phyloP scores from a whole-genome alignment of 1,140 invertebrate genomes.

The Ylistrum balloti region DNA sequence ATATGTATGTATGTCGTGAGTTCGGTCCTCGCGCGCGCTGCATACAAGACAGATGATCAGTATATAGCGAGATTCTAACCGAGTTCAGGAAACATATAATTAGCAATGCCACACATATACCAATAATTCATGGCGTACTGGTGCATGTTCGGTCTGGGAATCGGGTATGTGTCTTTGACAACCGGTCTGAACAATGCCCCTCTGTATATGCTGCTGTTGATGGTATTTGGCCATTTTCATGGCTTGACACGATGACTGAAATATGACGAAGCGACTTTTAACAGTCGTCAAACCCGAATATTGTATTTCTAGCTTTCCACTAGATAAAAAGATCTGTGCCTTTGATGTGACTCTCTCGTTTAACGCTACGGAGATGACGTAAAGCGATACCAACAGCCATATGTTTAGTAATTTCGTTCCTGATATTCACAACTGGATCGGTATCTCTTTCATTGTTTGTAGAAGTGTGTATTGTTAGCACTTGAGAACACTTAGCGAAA shows the following conservation, averaged over 20 bases:
- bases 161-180: neutral
- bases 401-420: slow-evolving; percentile 25
- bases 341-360: neutral
- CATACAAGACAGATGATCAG: neutral
- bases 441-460: no score
- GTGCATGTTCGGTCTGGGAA: neutral
- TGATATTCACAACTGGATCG: neutral
- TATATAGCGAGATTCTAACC: neutral
- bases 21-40: slow-evolving; percentile 11
- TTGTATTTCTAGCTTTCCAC: neutral
- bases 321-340: neutral
- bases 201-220: neutral
- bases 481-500: no score
- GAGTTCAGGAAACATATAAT: neutral
- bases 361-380: neutral
- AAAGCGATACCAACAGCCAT: neutral
- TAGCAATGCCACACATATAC: neutral
- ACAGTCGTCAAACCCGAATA: neutral
- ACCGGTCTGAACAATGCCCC: neutral
- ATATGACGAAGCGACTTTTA: neutral
- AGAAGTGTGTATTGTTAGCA: no score
- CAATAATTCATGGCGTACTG: neutral
- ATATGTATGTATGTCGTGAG: neutral
- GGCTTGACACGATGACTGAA: neutral
- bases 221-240: neutral